A percentile compares a stretch with the other conserved stretches of the same genome.
Evolutionary conservation across 2,888 invertebrate genomes (phyloP).

Genomic region (Chrysolina oricalcia): DNA sequence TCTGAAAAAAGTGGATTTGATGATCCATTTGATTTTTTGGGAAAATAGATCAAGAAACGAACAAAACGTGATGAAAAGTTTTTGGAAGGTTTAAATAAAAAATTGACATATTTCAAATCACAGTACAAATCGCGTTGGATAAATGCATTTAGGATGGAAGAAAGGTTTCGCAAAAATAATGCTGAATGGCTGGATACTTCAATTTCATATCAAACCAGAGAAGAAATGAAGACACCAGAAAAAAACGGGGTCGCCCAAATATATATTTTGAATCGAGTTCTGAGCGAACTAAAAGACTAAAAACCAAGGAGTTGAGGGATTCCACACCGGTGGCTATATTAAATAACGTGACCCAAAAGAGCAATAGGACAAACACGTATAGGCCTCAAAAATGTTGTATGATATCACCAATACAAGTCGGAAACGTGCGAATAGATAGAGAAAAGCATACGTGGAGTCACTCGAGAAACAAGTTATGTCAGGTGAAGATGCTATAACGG

Average conservation of each 20-base stretch:
- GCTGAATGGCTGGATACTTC: conserved; percentile 32
- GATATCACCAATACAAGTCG: conserved; percentile 30
- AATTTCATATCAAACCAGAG: too few relatives aligned
- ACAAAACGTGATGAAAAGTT: too few relatives aligned
- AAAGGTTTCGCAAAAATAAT: conserved; percentile 36
- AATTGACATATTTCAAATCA: too few relatives aligned
- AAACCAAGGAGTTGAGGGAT: conserved; percentile 33
- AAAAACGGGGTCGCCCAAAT: conserved; percentile 26
- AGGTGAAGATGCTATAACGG: conserved; percentile 56
- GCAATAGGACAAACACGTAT: conserved; percentile 36
- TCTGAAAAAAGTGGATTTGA: too few relatives aligned
- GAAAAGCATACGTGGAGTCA: conserved; percentile 36
- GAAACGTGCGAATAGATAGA: conserved; percentile 33
- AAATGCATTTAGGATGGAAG: conserved; percentile 32
- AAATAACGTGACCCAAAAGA: conserved; percentile 39
- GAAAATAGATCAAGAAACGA: too few relatives aligned
- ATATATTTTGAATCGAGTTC: conserved; percentile 33
- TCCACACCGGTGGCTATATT: conserved; percentile 19
- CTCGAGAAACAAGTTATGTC: conserved; percentile 42
- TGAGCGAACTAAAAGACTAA: conserved; percentile 35
- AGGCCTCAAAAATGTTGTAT: conserved; percentile 38
- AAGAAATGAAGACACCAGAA: conserved; percentile 13
- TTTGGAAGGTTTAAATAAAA: conserved; percentile 25
- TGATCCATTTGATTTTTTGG: too few relatives aligned
- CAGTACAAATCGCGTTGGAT: conserved; percentile 32